Base-by-base conservation (phyloP, 2,888 invertebrate genomes). In the Dione vanillae region DNA sequence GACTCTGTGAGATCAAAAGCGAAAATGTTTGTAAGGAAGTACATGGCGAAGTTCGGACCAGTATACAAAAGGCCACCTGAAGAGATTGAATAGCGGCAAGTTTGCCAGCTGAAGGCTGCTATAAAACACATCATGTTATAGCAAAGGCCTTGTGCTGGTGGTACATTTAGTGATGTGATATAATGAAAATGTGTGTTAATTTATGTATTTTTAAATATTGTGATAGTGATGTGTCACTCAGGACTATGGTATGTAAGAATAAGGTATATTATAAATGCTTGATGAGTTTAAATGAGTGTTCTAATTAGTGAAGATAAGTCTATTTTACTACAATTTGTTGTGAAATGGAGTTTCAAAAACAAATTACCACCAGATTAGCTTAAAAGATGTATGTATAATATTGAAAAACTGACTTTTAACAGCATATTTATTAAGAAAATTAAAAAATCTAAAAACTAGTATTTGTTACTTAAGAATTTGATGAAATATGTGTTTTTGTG, bases 1-100 rank as follows among this genome's bases (percentile, higher is more conserved):
- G 97, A 98, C 78, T 97, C 97, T 70, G 99, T 99, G 9, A 97
- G 98, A 79, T 96, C 97, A 78, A 99, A 99, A 89, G 98, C 99
- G 20, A 97, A 97, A 86, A 99, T 98, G 89, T 99, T 98, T 87
- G 97, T 99, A 69, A 96, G 95, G 82, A 98, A 98, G 85, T 99
- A 99, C 89, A 99, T 99, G 99, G 96, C 96, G 35, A 98, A 98
- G 89, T 98, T 97, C 89, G 98, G 98, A 0, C 95, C 96, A 1
- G 94, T 96, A 41, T 98, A 97, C 90, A 94, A 94, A 75, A 93
- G 96, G 76, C 95, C 95, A 49, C 94, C 95, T 11, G 96, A 96
- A 78, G 96, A 96, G 78, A 83, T 87, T n/a, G 94, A 94, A 78
- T 93, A 90, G 78, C 87, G 76, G 11, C 65, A 70, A 62, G 69